Evolutionary conservation across 2,797 vertebrate genomes (phyloP).

Genomic region (Carcharodon carcharias): DNA sequence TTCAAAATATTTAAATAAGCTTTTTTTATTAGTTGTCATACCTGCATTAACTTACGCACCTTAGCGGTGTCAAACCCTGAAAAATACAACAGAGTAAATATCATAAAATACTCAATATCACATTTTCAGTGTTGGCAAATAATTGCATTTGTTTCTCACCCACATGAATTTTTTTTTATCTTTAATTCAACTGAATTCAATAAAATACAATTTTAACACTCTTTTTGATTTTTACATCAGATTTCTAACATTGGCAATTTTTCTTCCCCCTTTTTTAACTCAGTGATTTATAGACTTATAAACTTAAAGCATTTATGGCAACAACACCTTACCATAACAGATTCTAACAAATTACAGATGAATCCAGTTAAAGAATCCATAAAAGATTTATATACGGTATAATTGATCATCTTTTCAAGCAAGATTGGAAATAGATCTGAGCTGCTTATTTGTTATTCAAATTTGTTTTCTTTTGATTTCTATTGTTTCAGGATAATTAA

Average conservation of each 20-base stretch:
- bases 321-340: neutral
- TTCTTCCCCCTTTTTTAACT: neutral
- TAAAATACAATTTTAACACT: neutral
- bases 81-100: conserved; percentile 37
- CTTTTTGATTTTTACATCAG: neutral
- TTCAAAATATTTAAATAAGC: neutral
- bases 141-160: neutral
- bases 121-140: neutral
- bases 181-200: neutral
- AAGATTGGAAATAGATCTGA: neutral
- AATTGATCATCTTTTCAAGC: neutral
- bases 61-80: conserved; percentile 78
- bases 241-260: neutral
- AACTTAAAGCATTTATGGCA: neutral
- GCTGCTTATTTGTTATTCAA: neutral
- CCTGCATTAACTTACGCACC: conserved; percentile 93
- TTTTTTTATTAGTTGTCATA: conserved; percentile 46
- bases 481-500: neutral
- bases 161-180: neutral
- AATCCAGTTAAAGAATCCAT: neutral
- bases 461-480: neutral
- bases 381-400: neutral
- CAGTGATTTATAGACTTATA: neutral
- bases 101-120: neutral
- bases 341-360: conserved; percentile 2